phyloP scores from a whole-genome alignment of 2,113 vertebrate genomes.

The Xenopus laevis region DNA sequence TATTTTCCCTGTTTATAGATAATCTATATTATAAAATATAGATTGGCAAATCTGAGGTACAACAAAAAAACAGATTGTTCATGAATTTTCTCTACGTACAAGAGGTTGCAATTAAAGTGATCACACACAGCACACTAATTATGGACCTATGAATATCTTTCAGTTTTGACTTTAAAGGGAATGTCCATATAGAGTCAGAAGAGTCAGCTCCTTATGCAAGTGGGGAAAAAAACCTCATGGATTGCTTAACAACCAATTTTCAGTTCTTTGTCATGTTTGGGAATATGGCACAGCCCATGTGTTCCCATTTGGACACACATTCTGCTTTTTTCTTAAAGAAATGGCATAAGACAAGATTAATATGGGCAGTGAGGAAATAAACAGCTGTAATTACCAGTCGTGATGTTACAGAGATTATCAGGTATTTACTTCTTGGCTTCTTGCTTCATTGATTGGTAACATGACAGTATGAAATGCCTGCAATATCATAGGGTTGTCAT shows the following conservation, averaged over 20 bases:
- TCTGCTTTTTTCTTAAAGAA: slow-evolving; percentile 25
- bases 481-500: neutral
- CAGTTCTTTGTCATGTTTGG: slow-evolving; percentile 41
- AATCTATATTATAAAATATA: too few species aligned
- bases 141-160: slow-evolving; percentile 8
- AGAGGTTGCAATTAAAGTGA: too few species aligned
- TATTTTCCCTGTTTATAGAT: too few species aligned
- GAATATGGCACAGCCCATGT: slow-evolving; percentile 42
- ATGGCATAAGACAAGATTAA: slow-evolving; percentile 15
- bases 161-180: slow-evolving; percentile 4
- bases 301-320: slow-evolving; percentile 43
- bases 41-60: too few species aligned
- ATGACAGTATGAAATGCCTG: neutral
- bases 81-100: too few species aligned
- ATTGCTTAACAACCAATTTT: slow-evolving; percentile 38
- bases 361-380: slow-evolving; percentile 1
- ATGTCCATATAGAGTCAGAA: slow-evolving; percentile 17
- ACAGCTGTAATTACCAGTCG: neutral
- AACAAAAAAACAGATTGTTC: too few species aligned
- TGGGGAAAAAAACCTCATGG: slow-evolving; percentile 40
- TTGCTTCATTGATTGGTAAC: neutral
- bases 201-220: slow-evolving; percentile 30
- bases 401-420: too few species aligned
- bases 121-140: neutral
- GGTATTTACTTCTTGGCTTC: neutral